These are phyloP conservation scores for Junco hyemalis DNA, from an alignment of 2,113 vertebrate species.

Conservation along the genomic window DNA sequence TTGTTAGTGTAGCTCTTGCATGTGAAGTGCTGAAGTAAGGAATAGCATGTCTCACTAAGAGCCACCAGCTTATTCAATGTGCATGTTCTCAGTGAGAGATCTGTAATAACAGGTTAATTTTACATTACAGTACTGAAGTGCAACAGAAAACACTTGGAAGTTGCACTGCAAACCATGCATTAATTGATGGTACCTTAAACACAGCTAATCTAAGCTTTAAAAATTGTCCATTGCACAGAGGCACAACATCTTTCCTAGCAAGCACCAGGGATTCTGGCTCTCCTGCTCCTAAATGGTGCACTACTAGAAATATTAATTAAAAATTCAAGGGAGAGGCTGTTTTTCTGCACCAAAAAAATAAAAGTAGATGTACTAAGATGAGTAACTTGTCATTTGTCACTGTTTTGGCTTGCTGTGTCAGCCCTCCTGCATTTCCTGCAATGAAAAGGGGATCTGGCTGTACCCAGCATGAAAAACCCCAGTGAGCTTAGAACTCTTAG, in stretches of 20 bases:
- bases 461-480: not conserved
- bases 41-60: slow-evolving; percentile 71
- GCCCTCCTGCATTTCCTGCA: not conserved
- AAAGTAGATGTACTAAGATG: not conserved
- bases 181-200: not conserved
- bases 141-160: slow-evolving; percentile 52
- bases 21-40: slow-evolving; percentile 70
- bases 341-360: not conserved
- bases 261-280: not conserved
- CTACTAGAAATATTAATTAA: not conserved
- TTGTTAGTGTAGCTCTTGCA: slow-evolving; percentile 71
- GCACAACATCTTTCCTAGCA: not conserved
- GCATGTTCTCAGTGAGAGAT: slow-evolving; percentile 69
- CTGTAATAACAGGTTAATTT: slow-evolving; percentile 1
- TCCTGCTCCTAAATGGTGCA: not conserved
- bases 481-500: not conserved
- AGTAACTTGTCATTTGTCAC: not conserved
- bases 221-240: not conserved
- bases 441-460: not conserved
- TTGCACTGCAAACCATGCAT: slow-evolving; percentile 35
- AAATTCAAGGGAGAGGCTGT: not conserved
- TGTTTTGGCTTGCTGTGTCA: not conserved
- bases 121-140: slow-evolving; percentile 26
- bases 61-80: slow-evolving; percentile 51
- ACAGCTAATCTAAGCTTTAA: not conserved